A percentile compares a stretch with the other conserved stretches of the same genome.
phyloP scores from a whole-genome alignment of 2,113 vertebrate species.

The Morone chrysops region DNA sequence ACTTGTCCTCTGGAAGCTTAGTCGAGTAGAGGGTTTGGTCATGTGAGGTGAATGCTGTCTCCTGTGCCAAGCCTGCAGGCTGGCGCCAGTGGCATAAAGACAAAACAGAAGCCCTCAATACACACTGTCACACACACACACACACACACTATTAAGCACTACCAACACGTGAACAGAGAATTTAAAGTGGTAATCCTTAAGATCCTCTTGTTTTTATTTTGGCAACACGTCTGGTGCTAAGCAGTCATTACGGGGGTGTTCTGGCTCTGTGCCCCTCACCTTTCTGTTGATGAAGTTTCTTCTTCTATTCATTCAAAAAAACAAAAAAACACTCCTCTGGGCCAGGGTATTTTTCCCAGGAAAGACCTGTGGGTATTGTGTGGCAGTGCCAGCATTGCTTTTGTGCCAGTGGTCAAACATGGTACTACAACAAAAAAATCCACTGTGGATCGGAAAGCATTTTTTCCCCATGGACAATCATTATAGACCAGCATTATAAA shows the following conservation, averaged over 20 bases:
- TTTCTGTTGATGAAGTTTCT: conserved; percentile 25
- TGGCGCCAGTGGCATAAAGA: conserved; percentile 48
- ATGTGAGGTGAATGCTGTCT: conserved; percentile 61
- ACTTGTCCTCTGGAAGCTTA: conserved; percentile 53
- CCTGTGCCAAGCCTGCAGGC: conserved; percentile 57
- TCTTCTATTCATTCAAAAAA: not conserved
- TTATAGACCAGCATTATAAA: not conserved
- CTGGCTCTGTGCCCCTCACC: not conserved
- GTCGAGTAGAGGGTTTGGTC: conserved; percentile 50
- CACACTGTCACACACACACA: conserved; percentile 24
- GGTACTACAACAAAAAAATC: conserved; percentile 9
- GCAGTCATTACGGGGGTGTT: conserved; percentile 15
- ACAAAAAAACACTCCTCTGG: not conserved
- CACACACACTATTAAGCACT: not conserved
- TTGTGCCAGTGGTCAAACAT: not conserved
- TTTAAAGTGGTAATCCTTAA: conserved; percentile 57
- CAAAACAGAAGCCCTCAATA: conserved; percentile 41
- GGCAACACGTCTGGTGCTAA: conserved; percentile 6
- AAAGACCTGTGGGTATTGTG: not conserved
- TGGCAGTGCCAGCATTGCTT: not conserved
- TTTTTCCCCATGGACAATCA: not conserved
- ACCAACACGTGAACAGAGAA: conserved; percentile 32
- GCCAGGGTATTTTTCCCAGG: conserved; percentile 7
- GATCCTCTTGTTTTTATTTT: conserved; percentile 51
- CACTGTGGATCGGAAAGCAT: not conserved